Evolutionary conservation across 2,113 vertebrate species (phyloP).

Genomic region (Mormyrus lacerda): DNA sequence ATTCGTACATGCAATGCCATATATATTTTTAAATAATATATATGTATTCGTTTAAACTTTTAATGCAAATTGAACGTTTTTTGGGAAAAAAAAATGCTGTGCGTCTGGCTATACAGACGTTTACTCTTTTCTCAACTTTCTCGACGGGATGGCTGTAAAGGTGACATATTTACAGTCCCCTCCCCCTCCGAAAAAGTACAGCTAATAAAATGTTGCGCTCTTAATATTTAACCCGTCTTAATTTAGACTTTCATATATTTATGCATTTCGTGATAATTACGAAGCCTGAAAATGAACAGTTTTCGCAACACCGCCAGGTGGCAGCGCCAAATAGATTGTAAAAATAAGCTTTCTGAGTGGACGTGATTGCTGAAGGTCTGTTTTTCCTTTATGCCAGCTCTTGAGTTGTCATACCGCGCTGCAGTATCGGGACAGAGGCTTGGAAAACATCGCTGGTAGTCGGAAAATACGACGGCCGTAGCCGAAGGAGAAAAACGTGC

Average conservation of each 20-base stretch:
- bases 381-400: slow-evolving; percentile 8
- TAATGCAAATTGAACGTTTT: neutral
- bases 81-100: neutral
- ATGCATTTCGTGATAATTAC: neutral
- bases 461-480: slow-evolving; percentile 9
- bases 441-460: neutral
- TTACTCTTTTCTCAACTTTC: neutral
- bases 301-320: slow-evolving; percentile 15
- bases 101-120: neutral
- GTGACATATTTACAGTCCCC: neutral
- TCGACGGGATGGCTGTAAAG: neutral
- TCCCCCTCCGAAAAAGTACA: neutral
- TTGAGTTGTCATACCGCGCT: slow-evolving; percentile 11
- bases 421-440: slow-evolving; percentile 14
- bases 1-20: neutral
- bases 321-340: slow-evolving; percentile 13
- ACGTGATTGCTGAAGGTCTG: slow-evolving; percentile 18
- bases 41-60: neutral
- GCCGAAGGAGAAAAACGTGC: neutral
- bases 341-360: slow-evolving; percentile 2
- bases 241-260: neutral
- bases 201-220: neutral
- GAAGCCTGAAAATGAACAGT: neutral
- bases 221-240: neutral
- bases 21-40: neutral